Evolutionary conservation across 2,113 vertebrate species (phyloP), one percentile per base, ranked within the genome.

Genomic region (Machaerirhynchus nigripectus): DNA sequence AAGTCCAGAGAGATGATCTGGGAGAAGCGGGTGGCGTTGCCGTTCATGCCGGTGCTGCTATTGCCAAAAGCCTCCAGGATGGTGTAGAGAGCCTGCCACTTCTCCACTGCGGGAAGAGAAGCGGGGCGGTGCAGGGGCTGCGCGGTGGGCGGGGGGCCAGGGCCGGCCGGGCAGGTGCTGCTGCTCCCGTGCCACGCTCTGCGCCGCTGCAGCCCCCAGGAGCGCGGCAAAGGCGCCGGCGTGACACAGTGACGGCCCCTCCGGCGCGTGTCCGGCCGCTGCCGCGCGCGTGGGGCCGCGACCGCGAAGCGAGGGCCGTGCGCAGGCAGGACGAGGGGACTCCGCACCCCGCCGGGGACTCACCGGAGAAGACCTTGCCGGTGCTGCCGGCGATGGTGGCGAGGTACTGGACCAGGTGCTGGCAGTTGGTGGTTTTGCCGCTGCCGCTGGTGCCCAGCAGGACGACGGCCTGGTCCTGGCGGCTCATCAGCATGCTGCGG

Each of bases 1-100:
- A 99, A 99, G 96, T 99, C 99, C 86, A 99, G 97, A 20, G 99
- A 99, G 95, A 99, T 98, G 16, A 99, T 98, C 96, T 99, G 99
- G 7, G 99, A 99, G 97, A 99, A 99, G 92, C 99, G 99, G 4
- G 99, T 99, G 93, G 99, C 99, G 3, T 99, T 99, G 95, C 98
- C 35, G 8, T 99, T 99, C 98, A 99, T 98, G 91, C 98, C 70
- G 4, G 99, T 99, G 89, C 98, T 96, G 95, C 99, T 98, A 97
- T 99, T 99, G 56, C 99, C 99, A 90, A 99, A 99, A 82, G 99
- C 99, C 96, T 99, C 99, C 97, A 99, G 97, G 97, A 99, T 96
- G 80, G 99, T 99, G 97, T 98, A 98, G 42, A 99, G 99, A 2
- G 99, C 99, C 97, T 99, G 99, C 99, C 99, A 99, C 95, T 99